phyloP scores from a whole-genome alignment of 92 coral and sea anemone genomes.

The Paragorgia papillata region DNA sequence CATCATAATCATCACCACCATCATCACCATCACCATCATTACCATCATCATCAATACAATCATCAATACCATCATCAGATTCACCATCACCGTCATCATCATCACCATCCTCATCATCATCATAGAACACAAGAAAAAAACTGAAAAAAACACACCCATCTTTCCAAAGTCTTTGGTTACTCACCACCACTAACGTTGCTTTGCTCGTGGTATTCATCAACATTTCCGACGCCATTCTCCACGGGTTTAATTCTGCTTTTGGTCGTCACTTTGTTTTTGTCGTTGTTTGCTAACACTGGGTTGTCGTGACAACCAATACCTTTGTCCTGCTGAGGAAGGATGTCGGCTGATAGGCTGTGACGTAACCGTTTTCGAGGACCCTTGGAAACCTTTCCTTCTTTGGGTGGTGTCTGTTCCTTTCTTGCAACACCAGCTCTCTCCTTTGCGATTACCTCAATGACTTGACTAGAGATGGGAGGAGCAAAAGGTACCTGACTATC shows the following conservation, averaged over 20 bases:
- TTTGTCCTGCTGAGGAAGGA: not conserved
- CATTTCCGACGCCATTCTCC: not conserved
- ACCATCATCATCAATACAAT: no score
- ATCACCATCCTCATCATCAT: no score
- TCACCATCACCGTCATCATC: no score
- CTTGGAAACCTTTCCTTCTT: not conserved
- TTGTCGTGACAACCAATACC: not conserved
- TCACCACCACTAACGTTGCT: not conserved
- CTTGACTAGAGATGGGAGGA: no score
- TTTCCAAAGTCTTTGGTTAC: not conserved
- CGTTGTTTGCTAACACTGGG: not conserved
- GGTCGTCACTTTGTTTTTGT: not conserved
- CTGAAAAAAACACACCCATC: no score
- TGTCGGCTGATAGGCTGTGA: not conserved
- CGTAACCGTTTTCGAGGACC: conserved; percentile 21
- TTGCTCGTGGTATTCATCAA: not conserved
- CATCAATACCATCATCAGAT: no score
- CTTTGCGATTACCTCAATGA: no score
- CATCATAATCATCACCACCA: no score
- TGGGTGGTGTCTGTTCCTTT: not conserved
- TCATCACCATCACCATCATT: no score
- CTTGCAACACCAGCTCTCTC: not conserved
- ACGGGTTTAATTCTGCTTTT: not conserved
- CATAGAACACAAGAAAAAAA: no score
- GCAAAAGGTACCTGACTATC: no score